Conservation (phyloP, 2,797 vertebrate species). For the Astyanax mexicanus region DNA sequence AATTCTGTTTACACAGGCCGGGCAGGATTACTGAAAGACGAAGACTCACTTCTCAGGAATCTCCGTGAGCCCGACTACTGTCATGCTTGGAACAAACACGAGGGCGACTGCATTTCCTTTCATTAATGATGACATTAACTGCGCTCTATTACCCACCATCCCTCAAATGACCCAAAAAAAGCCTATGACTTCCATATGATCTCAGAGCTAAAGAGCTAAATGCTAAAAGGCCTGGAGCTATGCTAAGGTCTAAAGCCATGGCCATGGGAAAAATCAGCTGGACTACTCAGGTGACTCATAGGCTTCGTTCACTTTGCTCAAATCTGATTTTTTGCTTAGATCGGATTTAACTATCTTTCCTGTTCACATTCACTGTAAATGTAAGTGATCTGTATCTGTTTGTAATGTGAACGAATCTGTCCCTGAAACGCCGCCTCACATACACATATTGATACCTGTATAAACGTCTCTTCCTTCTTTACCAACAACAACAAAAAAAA, state of each 20-base stretch:
- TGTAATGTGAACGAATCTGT: too few species aligned
- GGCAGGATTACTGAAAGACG: constrained; percentile 20
- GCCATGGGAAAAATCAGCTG: not conserved
- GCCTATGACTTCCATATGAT: constrained; percentile 19
- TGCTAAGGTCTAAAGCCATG: not conserved
- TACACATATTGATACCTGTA: too few species aligned
- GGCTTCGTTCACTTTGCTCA: too few species aligned
- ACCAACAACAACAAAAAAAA: too few species aligned
- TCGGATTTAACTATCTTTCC: too few species aligned
- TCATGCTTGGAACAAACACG: not conserved
- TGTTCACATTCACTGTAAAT: too few species aligned
- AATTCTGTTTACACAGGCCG: constrained; percentile 13
- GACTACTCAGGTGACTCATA: not conserved
- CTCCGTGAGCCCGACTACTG: constrained; percentile 12
- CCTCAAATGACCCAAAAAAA: constrained; percentile 14
- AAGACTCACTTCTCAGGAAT: constrained; percentile 23
- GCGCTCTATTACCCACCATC: constrained; percentile 15
- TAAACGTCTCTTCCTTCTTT: too few species aligned
- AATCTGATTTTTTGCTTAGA: too few species aligned
- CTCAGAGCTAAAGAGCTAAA: not conserved
- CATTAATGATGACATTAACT: constrained; percentile 36
- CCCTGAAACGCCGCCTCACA: too few species aligned
- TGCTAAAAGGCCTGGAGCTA: not conserved
- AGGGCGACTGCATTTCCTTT: constrained; percentile 14
- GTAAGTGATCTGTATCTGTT: too few species aligned